These are phyloP conservation scores for Laspeyria flexula DNA, from an alignment of 2,888 invertebrate species.

Conservation along the genomic window DNA sequence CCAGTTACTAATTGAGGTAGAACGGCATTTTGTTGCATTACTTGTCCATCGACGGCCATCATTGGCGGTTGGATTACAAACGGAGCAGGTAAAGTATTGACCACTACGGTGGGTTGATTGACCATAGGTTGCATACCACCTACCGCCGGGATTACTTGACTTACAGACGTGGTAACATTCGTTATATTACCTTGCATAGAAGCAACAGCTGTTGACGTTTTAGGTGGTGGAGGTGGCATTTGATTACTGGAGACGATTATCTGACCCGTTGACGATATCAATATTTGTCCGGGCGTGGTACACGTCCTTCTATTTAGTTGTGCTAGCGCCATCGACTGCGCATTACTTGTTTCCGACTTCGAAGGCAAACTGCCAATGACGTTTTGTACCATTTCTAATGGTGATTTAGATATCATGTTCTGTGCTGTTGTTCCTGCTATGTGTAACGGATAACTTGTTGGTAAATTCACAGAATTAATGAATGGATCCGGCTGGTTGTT, in stretches of 20 bases:
- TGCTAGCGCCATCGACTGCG: conserved; percentile 67
- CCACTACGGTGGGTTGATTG: conserved; percentile 91
- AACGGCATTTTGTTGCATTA: conserved; percentile 89
- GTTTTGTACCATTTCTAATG: conserved; percentile 92
- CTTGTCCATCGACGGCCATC: conserved; percentile 91
- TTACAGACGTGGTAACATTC: conserved; percentile 88
- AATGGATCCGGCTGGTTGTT: conserved; percentile 81
- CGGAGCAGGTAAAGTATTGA: conserved; percentile 92
- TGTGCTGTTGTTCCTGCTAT: conserved; percentile 82
- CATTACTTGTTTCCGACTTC: conserved; percentile 71
- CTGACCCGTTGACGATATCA: conserved; percentile 92
- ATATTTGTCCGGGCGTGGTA: conserved; percentile 88
- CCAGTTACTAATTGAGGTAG: conserved; percentile 89
- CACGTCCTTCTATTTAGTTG: conserved; percentile 58
- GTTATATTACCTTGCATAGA: conserved; percentile 88
- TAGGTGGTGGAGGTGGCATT: conserved; percentile 89
- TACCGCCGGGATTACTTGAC: conserved; percentile 88
- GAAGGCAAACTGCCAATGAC: conserved; percentile 89
- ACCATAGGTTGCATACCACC: conserved; percentile 88
- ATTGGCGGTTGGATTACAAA: conserved; percentile 92
- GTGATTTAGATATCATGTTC: conserved; percentile 86
- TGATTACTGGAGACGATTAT: conserved; percentile 89
- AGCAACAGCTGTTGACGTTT: conserved; percentile 84
- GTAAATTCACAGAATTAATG: conserved; percentile 78
- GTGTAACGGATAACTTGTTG: conserved; percentile 75